Base-by-base conservation (phyloP, 2,888 invertebrate genomes). In the Thelaira solivaga region DNA sequence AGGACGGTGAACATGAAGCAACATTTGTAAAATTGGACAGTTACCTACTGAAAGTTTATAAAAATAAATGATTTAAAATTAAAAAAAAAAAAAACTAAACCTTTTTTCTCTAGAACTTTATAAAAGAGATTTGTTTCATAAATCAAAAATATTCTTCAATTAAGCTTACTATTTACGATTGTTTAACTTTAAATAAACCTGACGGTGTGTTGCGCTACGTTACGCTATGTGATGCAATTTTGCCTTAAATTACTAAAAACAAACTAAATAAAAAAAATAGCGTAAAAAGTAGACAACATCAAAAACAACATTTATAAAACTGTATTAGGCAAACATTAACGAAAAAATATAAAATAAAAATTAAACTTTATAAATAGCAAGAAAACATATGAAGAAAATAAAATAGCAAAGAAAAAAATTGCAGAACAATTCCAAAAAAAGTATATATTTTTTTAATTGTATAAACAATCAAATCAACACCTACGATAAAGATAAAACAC, bases 261-360 rank as follows among this genome's bases (percentile, higher is more conserved):
- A 47, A 1, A 24, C 47, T 18, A 10, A 39, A 39, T 36, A 31
- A 29, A 61, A 61, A 43, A 39, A 18, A 16, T 49, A 65, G 72
- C 65, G 22, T 59, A 68, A 62, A 65, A 64, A 31, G 16, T 57
- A 29, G 61, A 72, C 65, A 67, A 75, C 75, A 67, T 67, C 67
- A 74, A 77, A 74, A 68, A 77, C 72, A 80, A 72, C 77, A 71
- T 57, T 43, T 71, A 73, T 53, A 69, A 41, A 73, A 76, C 31
- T 53, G 49, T 65, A 74, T 59, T 59, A 59, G 57, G 39, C 69
- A 76, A 62, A 71, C 64, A 61, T 57, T 49, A 76, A 51, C 31
- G 36, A 24, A 69, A 61, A 57, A 41, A 61, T 5, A 39, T 5
- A 29, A 51, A 47, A 51, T 10, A 26, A 24, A 43, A 8, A 57